Evolutionary conservation across 2,797 vertebrate genomes (phyloP), one percentile per base, ranked within the genome.

Genomic region (Amazona finschi): DNA sequence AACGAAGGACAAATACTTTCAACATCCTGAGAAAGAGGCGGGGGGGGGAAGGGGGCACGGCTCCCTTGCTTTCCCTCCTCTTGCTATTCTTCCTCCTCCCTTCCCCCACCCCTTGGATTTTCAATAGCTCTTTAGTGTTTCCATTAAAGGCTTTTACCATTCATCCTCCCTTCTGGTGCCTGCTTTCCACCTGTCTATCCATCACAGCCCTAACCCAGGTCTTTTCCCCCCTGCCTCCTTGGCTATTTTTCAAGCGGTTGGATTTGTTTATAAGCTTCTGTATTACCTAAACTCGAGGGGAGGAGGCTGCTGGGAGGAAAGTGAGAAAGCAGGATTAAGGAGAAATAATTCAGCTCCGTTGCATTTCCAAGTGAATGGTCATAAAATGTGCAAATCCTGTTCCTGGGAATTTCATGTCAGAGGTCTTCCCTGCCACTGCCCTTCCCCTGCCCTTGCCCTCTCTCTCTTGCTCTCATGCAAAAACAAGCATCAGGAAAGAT

Each of bases 81-180:
- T 85, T 92, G 92, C 90, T 95, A 94, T 97, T 97, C 95, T 96
- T 90, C 70, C 94, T 80, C 89, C 90, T 89, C 92, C 93, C 95
- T 94, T 82, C 96, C 96, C 95, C 95, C 85, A 81, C 91, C 91
- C 90, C 85, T 62, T 30, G 53, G 90, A 89, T 93, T 96, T 97
- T 96, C 96, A 97, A 96, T 96, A 95, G 95, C 92, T 89, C 95
- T 96, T 96, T 97, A 96, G 94, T 95, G 94, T 89, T 96, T 88
- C 92, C 93, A 95, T 94, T 94, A 95, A 96, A 96, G 95, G 96
- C 94, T 94, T 97, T 95, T 80, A 61, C 94, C 89, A 95, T 97
- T 97, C 95, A 95, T 87, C 86, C 78, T 87, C 87, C 93, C 91
- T 94, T 94, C 93, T 95, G 95, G 70, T 91, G 92, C 93, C 92